Base-by-base conservation (phyloP, 2,888 invertebrate genomes). In the Ectropis crepuscularia region DNA sequence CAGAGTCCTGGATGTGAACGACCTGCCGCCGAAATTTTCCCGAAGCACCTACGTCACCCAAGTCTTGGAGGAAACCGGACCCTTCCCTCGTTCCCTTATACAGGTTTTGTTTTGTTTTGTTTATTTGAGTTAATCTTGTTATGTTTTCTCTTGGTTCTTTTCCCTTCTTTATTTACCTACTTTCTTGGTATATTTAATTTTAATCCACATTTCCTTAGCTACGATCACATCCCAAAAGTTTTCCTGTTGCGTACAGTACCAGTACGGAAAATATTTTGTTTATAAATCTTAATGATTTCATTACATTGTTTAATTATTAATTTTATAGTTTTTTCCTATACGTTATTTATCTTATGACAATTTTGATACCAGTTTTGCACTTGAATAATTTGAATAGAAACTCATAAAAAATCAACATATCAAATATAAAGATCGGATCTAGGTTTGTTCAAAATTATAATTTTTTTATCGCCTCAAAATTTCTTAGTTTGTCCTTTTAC, bases 1-100 rank as follows among this genome's bases (percentile, higher is more conserved):
- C 78, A 95, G 95, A 83, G 95, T 97, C 75, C 95, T 96, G 77
- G 97, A 98, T 90, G 96, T 97, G 82, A 98, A 98, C 93, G 98
- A 98, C 91, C 94, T 98, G 80, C 96, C 98, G 58, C 98, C 98
- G 39, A 94, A 94, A 75, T 97, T 97, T 90, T 94, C 95, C 71
- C 94, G 95, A 82, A 94, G 95, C 73, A 87, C 94, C 62, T 97
- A 97, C 93, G 89, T 95, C 81, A 95, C 96, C 54, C 94, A 95
- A 71, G 95, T 97, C 75, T 93, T 95, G 70, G 97, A 97, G 88
- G 97, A 97, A 88, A 94, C 95, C 77, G 95, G 95, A 77, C 95
- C 95, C 70, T 96, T 95, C 84, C 96, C 96, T 64, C 93, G 94
- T 79, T 86, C 88, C 80, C 94, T 96, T 66, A 95, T 95, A 86